Percentiles rank a stretch among this genome's conserved stretches.
Conservation (phyloP, 1,140 invertebrate species). For the Bombus balteatus region DNA sequence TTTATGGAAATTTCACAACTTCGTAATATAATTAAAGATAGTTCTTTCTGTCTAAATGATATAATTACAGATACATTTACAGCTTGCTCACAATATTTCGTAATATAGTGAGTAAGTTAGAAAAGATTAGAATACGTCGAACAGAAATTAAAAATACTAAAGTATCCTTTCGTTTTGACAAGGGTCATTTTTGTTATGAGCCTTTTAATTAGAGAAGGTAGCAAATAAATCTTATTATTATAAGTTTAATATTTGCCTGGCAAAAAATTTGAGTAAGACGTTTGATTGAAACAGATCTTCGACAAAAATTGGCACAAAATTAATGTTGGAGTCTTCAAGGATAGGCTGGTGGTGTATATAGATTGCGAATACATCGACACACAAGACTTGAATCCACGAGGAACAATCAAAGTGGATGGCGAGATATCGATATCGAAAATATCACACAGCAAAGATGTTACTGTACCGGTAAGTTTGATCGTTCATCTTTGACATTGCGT, state of each 20-base stretch:
- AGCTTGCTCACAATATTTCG: no score
- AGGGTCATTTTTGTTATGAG: no score
- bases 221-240: background rate
- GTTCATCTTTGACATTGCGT: background rate
- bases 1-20: no score
- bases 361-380: constrained; percentile 85
- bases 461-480: constrained; percentile 85
- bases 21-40: no score
- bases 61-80: no score
- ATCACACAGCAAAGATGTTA: constrained; percentile 80
- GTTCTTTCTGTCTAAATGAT: no score
- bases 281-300: constrained; percentile 83
- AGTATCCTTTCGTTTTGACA: no score
- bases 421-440: constrained; percentile 87
- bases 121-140: no score
- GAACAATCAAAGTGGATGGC: constrained; percentile 87
- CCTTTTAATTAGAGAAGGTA: background rate
- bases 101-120: no score
- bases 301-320: constrained; percentile 91
- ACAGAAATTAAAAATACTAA: no score
- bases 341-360: constrained; percentile 87
- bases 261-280: background rate
- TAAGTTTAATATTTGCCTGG: background rate
- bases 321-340: constrained; percentile 88
- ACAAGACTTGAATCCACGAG: constrained; percentile 82